Conservation (phyloP, 53 echinoderm and acorn worm genomes). For the Stichopus horrens region DNA sequence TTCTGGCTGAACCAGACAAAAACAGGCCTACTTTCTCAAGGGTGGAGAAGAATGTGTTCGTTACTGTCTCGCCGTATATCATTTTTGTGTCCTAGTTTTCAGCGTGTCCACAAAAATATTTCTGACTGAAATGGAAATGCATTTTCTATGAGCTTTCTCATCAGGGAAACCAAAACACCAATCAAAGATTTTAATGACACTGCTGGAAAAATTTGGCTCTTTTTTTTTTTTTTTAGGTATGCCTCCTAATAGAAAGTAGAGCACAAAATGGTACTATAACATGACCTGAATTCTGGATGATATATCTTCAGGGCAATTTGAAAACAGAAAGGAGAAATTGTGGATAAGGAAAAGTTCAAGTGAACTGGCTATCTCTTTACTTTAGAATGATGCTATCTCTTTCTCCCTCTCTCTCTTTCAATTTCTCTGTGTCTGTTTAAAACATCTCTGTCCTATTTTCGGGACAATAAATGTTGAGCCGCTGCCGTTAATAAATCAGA, state of each 20-base stretch:
- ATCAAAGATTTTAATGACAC: slow-evolving; percentile 33
- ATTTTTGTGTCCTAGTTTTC: background rate
- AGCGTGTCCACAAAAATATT: background rate
- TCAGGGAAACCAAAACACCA: slow-evolving; percentile 28
- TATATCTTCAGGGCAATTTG: slow-evolving; percentile 8
- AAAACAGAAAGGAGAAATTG: background rate
- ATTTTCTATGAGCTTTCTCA: slow-evolving; percentile 14
- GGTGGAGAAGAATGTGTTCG: too few relatives aligned
- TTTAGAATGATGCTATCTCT: background rate
- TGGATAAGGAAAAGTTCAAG: slow-evolving; percentile 8
- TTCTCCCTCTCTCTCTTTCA: too few relatives aligned
- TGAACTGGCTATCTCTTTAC: slow-evolving; percentile 15
- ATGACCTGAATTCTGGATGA: slow-evolving; percentile 29
- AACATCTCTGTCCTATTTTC: slow-evolving; percentile 7
- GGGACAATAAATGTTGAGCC: background rate
- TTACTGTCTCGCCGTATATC: too few relatives aligned
- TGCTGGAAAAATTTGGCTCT: slow-evolving; percentile 6
- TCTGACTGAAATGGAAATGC: background rate
- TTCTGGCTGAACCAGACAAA: too few relatives aligned
- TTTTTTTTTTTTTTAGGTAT: background rate
- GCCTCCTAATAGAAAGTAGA: slow-evolving; percentile 21
- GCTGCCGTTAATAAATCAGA: background rate
- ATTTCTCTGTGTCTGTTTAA: background rate
- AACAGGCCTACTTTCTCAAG: too few relatives aligned
- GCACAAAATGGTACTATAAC: background rate